A percentile compares a stretch with the other conserved stretches of the same genome.
Conservation (phyloP, 2,113 vertebrate genomes). For the Sciurus niger region DNA sequence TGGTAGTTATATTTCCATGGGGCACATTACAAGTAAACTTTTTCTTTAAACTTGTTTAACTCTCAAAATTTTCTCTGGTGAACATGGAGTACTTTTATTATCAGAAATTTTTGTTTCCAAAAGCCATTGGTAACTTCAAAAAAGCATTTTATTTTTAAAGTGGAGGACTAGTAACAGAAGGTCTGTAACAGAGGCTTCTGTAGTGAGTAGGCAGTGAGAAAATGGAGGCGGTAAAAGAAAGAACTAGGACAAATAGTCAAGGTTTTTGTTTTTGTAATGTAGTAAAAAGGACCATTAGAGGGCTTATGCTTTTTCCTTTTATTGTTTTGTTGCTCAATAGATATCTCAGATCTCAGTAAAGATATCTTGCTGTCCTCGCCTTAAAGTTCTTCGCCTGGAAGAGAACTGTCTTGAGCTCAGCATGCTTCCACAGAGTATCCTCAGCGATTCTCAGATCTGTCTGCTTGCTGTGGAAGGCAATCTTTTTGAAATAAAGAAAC, state of each 20-base stretch:
- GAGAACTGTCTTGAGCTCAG: constrained; percentile 98
- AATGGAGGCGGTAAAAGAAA: constrained; percentile 54
- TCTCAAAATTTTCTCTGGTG: constrained; percentile 35
- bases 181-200: constrained; percentile 66
- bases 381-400: constrained; percentile 98
- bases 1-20: not conserved
- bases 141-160: constrained; percentile 39
- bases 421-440: constrained; percentile 94
- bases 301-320: constrained; percentile 31
- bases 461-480: constrained; percentile 98
- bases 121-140: constrained; percentile 56
- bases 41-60: constrained; percentile 50
- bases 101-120: constrained; percentile 67
- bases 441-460: constrained; percentile 95
- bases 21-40: constrained; percentile 19
- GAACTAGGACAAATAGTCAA: constrained; percentile 75
- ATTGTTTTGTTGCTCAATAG: constrained; percentile 85
- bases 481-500: constrained; percentile 97
- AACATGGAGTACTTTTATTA: constrained; percentile 57
- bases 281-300: constrained; percentile 36
- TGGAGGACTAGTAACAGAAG: constrained; percentile 70
- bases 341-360: constrained; percentile 94
- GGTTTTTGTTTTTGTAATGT: constrained; percentile 44
- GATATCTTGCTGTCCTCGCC: constrained; percentile 94
- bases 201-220: constrained; percentile 79